Conservation (phyloP, 2,797 vertebrate genomes). For the Phyllotis vaccarum region DNA sequence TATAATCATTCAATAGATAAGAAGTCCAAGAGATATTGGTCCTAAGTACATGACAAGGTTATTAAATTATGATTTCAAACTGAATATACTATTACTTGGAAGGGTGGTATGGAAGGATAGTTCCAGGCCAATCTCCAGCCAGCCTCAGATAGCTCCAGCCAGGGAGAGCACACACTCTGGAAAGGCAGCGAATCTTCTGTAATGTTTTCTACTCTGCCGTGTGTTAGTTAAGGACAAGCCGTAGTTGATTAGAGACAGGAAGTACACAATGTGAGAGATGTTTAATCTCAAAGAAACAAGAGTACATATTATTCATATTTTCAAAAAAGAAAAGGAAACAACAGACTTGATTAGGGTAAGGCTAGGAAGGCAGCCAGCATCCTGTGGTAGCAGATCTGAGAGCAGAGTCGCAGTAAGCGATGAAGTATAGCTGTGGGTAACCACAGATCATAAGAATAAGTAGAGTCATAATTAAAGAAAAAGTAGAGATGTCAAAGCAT, state of each 20-base stretch:
- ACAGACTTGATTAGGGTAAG: background rate
- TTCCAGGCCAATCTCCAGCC: background rate
- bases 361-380: background rate
- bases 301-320: background rate
- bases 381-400: background rate
- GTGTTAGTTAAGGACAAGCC: background rate
- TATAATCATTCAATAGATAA: slow-evolving; percentile 18
- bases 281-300: background rate
- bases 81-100: background rate
- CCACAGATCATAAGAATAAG: background rate
- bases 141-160: background rate
- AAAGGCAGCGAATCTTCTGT: background rate
- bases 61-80: slow-evolving; percentile 32
- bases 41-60: background rate
- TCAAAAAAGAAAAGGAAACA: background rate
- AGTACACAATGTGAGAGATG: background rate
- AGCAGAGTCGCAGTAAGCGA: background rate
- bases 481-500: background rate
- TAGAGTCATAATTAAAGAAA: background rate
- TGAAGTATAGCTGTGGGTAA: background rate
- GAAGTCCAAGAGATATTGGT: background rate
- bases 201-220: background rate
- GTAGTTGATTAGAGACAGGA: background rate
- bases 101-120: background rate
- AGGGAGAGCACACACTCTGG: background rate